Evolutionary conservation across 2,797 vertebrate species (phyloP).

Genomic region (Aeoliscus strigatus): DNA sequence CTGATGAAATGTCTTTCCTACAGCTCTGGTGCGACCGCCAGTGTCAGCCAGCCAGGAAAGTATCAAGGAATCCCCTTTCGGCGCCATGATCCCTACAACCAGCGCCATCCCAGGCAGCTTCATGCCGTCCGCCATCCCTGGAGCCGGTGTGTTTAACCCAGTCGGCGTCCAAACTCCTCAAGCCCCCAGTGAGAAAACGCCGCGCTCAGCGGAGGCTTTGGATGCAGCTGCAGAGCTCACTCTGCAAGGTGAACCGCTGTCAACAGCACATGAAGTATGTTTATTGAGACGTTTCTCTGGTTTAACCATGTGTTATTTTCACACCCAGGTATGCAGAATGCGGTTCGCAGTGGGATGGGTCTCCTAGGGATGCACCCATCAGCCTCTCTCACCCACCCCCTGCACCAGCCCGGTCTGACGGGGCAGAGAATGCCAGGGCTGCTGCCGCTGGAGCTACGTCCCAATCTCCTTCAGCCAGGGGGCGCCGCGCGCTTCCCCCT

Average conservation of each 20-base stretch:
- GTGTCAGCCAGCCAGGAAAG: conserved; percentile 82
- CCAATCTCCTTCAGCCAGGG: conserved; percentile 80
- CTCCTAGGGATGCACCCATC: conserved; percentile 86
- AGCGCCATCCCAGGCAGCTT: conserved; percentile 81
- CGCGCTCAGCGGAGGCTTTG: conserved; percentile 63
- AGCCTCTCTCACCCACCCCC: conserved; percentile 76
- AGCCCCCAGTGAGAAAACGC: conserved; percentile 55
- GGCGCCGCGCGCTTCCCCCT: conserved; percentile 78
- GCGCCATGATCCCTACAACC: conserved; percentile 83
- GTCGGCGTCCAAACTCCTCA: conserved; percentile 73
- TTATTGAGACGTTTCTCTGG: too few species aligned
- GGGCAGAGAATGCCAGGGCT: conserved; percentile 87
- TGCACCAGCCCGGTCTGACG: conserved; percentile 81
- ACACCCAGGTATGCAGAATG: conserved; percentile 76
- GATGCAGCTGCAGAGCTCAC: conserved; percentile 71
- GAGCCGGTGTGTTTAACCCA: conserved; percentile 83
- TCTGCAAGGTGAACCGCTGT: conserved; percentile 66
- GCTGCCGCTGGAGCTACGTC: conserved; percentile 87
- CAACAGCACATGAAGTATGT: neutral
- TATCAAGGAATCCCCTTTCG: conserved; percentile 85
- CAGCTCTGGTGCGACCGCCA: conserved; percentile 86
- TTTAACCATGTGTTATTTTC: conserved; percentile 18
- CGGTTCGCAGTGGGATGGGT: conserved; percentile 81
- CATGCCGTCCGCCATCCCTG: conserved; percentile 77
- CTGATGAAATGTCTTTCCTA: conserved; percentile 14